Evolutionary conservation across 2,113 vertebrate species (phyloP), one percentile per base, ranked within the genome.

Genomic region (Atherinomorus stipes): DNA sequence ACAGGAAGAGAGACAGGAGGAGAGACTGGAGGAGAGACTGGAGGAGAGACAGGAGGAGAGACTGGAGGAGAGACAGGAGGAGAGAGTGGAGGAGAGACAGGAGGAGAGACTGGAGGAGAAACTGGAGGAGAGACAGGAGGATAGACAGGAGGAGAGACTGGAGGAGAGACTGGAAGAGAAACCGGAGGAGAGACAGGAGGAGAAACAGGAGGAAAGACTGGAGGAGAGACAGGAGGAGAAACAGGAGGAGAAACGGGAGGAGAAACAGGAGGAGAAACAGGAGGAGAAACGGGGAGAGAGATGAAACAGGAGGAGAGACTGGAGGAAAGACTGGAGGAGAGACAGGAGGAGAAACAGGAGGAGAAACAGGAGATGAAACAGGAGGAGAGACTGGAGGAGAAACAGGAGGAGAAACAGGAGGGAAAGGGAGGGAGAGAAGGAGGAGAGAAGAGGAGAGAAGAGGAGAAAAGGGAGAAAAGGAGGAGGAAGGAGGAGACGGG

Each of bases 321-420:
- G n/a, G 52, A 50, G 18, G 22, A 10, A 22, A 15, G 11, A 49
- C 10, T 12, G 50, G 71, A 60, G 18, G 49, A 74, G 71, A 40
- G 21, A 49, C 64, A 50, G 62, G 18, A 50, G 61, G 53, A 26
- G 4, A 54, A 26, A 10, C 28, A 13, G 52, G 18, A 34, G 28
- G 4, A 56, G 8, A 49, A 10, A 16, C 42, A 60, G 18, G 49
- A 74, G 71, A 71, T 60, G 60, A 40, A 19, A 49, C 64, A 50
- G 62, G n/a, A 78, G 37, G 37, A 49, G 25, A n/a, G n/a, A n/a
- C 74, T 79, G 65, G 18, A 50, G 61, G 53, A 26, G 4, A 54
- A 26, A 10, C 28, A 13, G 52, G 18, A 34, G 28, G 4, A 56
- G 8, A 13, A 45, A 68, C 49, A 50, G 18, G 22, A 10, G 26